A percentile compares a stretch with the other conserved stretches of the same genome.
phyloP scores from a whole-genome alignment of 2,888 invertebrate genomes.

The Dolichomitus sp. region DNA sequence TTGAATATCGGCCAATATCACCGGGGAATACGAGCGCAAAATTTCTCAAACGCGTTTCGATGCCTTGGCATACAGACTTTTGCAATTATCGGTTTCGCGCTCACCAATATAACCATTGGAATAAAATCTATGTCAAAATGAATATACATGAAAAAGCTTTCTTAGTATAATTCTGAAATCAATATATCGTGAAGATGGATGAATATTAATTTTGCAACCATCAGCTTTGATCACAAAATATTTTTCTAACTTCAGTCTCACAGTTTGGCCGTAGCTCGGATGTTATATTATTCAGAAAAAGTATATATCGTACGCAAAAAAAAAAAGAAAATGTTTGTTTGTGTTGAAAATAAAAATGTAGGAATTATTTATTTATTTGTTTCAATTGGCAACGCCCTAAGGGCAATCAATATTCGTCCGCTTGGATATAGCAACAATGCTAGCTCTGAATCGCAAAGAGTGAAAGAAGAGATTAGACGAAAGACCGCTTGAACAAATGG shows the following conservation, averaged over 20 bases:
- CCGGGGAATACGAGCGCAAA: not conserved
- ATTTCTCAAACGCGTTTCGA: not conserved
- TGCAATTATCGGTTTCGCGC: not conserved
- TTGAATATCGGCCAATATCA: slow-evolving; percentile 51
- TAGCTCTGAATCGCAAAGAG: slow-evolving; percentile 45
- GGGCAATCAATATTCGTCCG: not conserved
- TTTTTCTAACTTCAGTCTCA: too few relatives aligned
- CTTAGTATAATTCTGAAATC: not conserved
- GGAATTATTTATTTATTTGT: too few relatives aligned
- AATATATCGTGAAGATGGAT: not conserved
- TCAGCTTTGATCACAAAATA: not conserved
- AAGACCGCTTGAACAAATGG: slow-evolving; percentile 14
- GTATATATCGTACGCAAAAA: too few relatives aligned
- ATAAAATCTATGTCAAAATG: not conserved
- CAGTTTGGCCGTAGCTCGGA: too few relatives aligned
- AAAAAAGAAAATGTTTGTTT: too few relatives aligned
- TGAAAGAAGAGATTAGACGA: slow-evolving; percentile 9
- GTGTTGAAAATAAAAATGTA: too few relatives aligned
- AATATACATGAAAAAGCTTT: not conserved
- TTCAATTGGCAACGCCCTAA: too few relatives aligned
- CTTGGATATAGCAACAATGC: not conserved
- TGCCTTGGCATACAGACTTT: slow-evolving; percentile 14
- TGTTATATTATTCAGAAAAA: too few relatives aligned
- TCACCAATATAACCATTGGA: not conserved
- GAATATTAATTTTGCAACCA: not conserved